phyloP scores from a whole-genome alignment of 2,888 invertebrate genomes.

The Harpalus rufipes region DNA sequence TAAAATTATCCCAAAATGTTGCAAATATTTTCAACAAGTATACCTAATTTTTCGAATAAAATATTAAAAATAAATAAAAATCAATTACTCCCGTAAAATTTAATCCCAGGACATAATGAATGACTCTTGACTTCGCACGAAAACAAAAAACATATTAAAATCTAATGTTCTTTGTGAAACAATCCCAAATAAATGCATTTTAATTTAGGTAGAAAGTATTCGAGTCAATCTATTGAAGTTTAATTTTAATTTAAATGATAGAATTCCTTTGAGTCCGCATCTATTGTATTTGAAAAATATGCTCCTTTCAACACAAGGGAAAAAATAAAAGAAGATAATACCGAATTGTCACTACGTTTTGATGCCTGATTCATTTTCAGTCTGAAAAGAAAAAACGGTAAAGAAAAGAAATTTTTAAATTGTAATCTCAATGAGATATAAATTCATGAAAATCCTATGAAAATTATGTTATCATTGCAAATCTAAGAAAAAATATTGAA shows the following conservation, averaged over 20 bases:
- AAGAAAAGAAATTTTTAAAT: background rate
- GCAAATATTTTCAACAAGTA: too few species aligned
- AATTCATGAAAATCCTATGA: too few species aligned
- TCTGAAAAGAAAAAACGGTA: background rate
- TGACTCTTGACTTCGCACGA: background rate
- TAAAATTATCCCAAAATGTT: too few species aligned
- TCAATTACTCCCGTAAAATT: background rate
- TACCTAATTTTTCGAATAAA: too few species aligned
- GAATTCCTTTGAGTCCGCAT: background rate
- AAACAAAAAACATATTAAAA: background rate
- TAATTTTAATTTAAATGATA: background rate
- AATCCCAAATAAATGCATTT: background rate
- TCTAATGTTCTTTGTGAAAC: background rate
- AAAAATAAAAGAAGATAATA: constrained; percentile 44
- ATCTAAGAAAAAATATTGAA: too few species aligned
- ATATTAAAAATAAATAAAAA: background rate
- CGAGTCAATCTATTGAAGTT: background rate
- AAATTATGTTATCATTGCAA: too few species aligned
- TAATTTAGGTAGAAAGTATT: background rate
- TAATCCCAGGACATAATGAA: background rate
- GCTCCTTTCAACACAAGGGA: constrained; percentile 12
- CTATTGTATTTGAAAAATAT: constrained; percentile 6
- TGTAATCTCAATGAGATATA: background rate
- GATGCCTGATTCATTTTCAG: constrained; percentile 1
- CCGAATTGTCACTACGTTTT: constrained; percentile 21